Percentiles rank a stretch among this genome's conserved stretches.
phyloP scores from a whole-genome alignment of 2,888 invertebrate genomes.

The Anagyrus pseudococci region DNA sequence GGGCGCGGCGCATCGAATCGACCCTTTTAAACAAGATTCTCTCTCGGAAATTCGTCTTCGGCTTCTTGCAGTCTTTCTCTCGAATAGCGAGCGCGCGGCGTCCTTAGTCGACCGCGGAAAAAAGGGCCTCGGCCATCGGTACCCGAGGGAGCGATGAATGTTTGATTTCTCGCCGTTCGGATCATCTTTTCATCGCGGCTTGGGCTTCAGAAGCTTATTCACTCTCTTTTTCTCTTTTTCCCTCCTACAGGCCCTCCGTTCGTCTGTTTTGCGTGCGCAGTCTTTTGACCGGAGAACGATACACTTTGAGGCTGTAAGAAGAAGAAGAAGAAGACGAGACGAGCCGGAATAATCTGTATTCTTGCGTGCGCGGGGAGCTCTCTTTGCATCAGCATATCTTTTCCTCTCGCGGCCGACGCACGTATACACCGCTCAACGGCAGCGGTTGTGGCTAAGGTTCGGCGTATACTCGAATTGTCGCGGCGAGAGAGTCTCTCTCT shows the following conservation, averaged over 20 bases:
- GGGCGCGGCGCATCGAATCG: slow-evolving; percentile 40
- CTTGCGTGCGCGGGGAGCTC: too few species aligned
- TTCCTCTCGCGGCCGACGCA: too few species aligned
- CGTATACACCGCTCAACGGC: too few species aligned
- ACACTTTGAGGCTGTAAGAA: too few species aligned
- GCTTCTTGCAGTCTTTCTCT: neutral
- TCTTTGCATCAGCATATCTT: too few species aligned
- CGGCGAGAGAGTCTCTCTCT: too few species aligned
- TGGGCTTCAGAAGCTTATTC: neutral
- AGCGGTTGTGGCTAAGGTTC: too few species aligned
- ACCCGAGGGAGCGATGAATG: slow-evolving; percentile 43
- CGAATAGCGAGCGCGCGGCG: neutral
- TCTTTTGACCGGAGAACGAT: too few species aligned
- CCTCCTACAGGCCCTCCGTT: neutral
- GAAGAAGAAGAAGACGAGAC: too few species aligned
- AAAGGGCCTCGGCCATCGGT: slow-evolving; percentile 35
- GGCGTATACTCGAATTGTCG: too few species aligned
- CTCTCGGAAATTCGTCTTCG: slow-evolving; percentile 27
- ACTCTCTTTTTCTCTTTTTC: slow-evolving; percentile 1
- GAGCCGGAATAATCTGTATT: too few species aligned
- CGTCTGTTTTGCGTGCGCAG: too few species aligned
- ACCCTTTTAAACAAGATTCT: slow-evolving; percentile 39
- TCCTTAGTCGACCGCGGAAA: slow-evolving; percentile 8
- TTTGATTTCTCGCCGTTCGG: slow-evolving; percentile 38
- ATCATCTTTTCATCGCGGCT: neutral